Conservation (phyloP, 2,888 invertebrate genomes). For the Silvanus unidentatus region DNA sequence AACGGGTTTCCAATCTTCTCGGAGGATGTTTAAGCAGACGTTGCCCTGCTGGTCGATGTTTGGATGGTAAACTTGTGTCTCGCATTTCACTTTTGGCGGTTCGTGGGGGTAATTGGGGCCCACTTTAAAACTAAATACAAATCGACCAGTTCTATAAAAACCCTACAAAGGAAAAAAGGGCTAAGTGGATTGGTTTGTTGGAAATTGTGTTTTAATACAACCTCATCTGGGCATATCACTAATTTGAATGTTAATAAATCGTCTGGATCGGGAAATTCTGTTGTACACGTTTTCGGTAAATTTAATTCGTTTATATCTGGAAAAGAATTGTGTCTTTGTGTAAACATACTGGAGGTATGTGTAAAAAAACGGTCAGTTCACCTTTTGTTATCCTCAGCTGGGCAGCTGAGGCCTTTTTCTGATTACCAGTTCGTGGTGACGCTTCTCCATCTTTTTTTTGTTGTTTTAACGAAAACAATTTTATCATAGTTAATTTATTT, state of each 20-base stretch:
- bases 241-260: slow-evolving; percentile 94
- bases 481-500: slow-evolving; percentile 66
- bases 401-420: slow-evolving; percentile 93
- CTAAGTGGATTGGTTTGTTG: not conserved
- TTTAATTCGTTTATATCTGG: slow-evolving; percentile 95
- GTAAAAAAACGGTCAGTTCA: slow-evolving; percentile 42
- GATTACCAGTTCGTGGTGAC: slow-evolving; percentile 64
- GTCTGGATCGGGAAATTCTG: slow-evolving; percentile 94
- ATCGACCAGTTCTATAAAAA: slow-evolving; percentile 89
- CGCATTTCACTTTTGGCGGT: slow-evolving; percentile 97
- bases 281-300: slow-evolving; percentile 92
- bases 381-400: slow-evolving; percentile 97
- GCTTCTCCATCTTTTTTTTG: slow-evolving; percentile 97
- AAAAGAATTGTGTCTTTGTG: too few relatives aligned
- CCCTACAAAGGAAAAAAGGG: slow-evolving; percentile 51
- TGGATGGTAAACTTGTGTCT: slow-evolving; percentile 95
- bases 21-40: slow-evolving; percentile 92
- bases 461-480: slow-evolving; percentile 96
- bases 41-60: slow-evolving; percentile 98
- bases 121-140: slow-evolving; percentile 95
- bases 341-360: too few relatives aligned
- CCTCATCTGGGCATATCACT: slow-evolving; percentile 94
- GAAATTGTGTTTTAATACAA: slow-evolving; percentile 27
- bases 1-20: slow-evolving; percentile 99
- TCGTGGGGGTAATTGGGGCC: slow-evolving; percentile 97